Base-by-base conservation (phyloP, 1,140 invertebrate genomes). In the Idris sp. region DNA sequence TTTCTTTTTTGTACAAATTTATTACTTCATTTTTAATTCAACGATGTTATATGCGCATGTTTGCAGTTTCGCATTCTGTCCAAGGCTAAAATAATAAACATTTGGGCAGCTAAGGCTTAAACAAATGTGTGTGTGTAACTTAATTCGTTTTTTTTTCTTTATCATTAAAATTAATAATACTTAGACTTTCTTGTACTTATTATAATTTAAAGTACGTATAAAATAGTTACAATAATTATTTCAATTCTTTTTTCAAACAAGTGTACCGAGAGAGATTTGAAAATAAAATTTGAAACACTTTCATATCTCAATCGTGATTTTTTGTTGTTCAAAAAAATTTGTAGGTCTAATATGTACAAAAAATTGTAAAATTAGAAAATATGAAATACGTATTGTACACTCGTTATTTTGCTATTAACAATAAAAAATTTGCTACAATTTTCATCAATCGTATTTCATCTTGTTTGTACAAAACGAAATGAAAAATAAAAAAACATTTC, bases 331-430 rank as follows among this genome's bases (percentile, higher is more conserved):
- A 22, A 22, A 6, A 22, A 22, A 22, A 22, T 22, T 22, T 22
- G 19, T 22, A 11, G 46, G 46, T 62, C 56, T 56, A 56, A 62
- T 71, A 53, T 9, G 58, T 71, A 71, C 56, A 62, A 71, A 71
- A 62, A 62, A 62, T 62, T 71, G 67, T 62, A 72, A 72, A 72
- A 62, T 72, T 72, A 72, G 33, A 62, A 72, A 72, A 56, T 62
- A 62, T 4, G 25, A 62, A 72, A 54, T 10, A 44, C 48, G 41
- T 54, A 61, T 61, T 46, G 33, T 61, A 61, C 41, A 61, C 19
- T 61, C 30, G 48, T 71, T 71, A 61, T 71, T 56, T 40, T 31
- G 46, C 64, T 68, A 59, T 30, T 16, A 44, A 68, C 41, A 56
- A 72, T 72, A 53, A 61, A 67, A 68, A 46, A 69, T 53, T 61